Conservation (phyloP, 2,888 invertebrate species). For the Eristalinus sepulchralis region DNA sequence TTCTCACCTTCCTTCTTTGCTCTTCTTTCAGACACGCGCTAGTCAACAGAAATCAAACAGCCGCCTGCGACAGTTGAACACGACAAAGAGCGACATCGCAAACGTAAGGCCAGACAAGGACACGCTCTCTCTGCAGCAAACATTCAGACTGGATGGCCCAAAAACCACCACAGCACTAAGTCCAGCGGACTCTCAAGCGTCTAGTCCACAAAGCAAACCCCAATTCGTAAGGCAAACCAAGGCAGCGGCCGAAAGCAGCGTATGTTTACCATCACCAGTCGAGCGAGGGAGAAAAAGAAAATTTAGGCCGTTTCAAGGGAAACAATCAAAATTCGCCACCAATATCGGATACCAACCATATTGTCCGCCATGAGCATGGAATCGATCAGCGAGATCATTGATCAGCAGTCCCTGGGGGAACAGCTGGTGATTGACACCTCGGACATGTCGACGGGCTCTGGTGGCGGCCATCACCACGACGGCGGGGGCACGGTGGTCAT, state of each 20-base stretch:
- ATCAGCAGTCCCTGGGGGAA: slow-evolving; percentile 83
- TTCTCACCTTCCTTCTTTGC: not conserved
- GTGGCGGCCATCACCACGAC: slow-evolving; percentile 74
- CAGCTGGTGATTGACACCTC: slow-evolving; percentile 80
- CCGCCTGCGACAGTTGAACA: not conserved
- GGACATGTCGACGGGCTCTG: slow-evolving; percentile 72
- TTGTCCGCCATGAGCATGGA: slow-evolving; percentile 80
- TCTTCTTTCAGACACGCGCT: not conserved
- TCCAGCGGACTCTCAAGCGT: not conserved
- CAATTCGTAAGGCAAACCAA: not conserved
- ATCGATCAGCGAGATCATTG: slow-evolving; percentile 84
- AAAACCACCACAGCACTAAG: not conserved
- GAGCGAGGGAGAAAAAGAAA: not conserved
- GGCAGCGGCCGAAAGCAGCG: not conserved
- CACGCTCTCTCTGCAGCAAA: no score
- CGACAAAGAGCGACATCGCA: not conserved
- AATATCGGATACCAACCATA: slow-evolving; percentile 59
- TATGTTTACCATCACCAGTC: not conserved
- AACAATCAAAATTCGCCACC: slow-evolving; percentile 59
- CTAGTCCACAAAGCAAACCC: not conserved
- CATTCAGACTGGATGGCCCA: not conserved
- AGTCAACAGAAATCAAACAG: not conserved
- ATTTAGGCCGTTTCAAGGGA: slow-evolving; percentile 5
- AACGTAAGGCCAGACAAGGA: no score
- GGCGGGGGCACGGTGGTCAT: slow-evolving; percentile 77